Evolutionary conservation across 1,140 invertebrate genomes (phyloP), one percentile per base, ranked within the genome.

Genomic region (Anagrus nilaparvatae): DNA sequence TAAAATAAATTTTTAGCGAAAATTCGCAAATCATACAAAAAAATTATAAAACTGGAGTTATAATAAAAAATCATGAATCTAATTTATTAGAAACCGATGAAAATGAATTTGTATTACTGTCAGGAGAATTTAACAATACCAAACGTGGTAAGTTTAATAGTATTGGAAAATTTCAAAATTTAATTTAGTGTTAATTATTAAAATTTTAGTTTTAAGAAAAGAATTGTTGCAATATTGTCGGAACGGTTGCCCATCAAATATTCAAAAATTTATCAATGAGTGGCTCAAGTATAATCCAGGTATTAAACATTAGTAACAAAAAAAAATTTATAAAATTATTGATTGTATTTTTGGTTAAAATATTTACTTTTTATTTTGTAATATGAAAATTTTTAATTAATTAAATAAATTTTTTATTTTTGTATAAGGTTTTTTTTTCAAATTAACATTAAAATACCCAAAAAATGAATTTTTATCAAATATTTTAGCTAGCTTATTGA

Each of bases 161-260:
- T 21, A 23, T 34, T 24, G 3, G 25, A 17, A 20, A 32, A 17
- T 32, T 41, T 32, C 16, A 40, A 17, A 8, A 17, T 2, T 13
- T 19, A 21, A 33, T 39, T 30, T 19, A 25, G 12, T 36, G 28
- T 29, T 31, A 27, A 23, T 13, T 20, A 38, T 18, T 18, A 13
- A 10, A 43, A 24, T 48, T 44, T 40, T 34, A 61, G 55, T 34
- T 43, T 27, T 64, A 5, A 57, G 56, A 0, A 60, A 53, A 27
- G 33, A 59, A 28, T 46, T 64, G 17, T 8, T 54, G 6, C 50
- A 40, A 25, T 21, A 49, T 12, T 62, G 58, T 44, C 43, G 45
- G 13, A 19, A 47, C 17, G 60, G 60, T 17, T 64, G 61, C 45
- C 61, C 61, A n/a, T 8, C 16, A 8, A 51, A 46, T 1, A 56